Percentiles rank a stretch among this genome's conserved stretches.
These are phyloP conservation scores for Conus canariensis DNA, from an alignment of 2,888 invertebrate species.

Conservation along the genomic window DNA sequence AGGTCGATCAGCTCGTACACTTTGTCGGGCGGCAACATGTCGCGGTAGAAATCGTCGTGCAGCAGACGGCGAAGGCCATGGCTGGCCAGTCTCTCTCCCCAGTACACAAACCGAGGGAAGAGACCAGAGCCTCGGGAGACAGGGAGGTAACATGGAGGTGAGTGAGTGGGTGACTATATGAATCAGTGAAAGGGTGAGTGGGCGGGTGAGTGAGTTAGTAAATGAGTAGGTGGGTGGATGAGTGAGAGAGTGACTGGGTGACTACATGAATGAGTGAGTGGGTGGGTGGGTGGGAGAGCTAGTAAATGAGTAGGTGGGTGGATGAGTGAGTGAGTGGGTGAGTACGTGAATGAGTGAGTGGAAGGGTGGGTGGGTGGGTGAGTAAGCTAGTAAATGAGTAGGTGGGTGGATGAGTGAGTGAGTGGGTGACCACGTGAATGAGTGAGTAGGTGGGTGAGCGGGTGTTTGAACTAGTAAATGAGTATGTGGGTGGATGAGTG, in stretches of 20 bases:
- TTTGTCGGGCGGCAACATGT: slow-evolving; percentile 50
- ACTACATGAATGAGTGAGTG: no score
- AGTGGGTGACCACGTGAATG: neutral
- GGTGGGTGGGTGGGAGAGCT: no score
- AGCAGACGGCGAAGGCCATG: slow-evolving; percentile 53
- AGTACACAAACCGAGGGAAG: slow-evolving; percentile 52
- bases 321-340: neutral
- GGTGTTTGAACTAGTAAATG: no score
- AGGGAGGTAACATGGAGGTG: no score
- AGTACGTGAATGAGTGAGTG: neutral
- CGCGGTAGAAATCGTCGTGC: slow-evolving; percentile 47
- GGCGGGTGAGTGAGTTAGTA: no score
- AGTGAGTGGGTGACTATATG: no score
- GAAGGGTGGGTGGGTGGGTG: slow-evolving; percentile 11
- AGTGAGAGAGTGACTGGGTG: no score
- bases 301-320: neutral
- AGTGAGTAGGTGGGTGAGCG: no score
- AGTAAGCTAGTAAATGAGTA: neutral
- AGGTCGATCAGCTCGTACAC: slow-evolving; percentile 54
- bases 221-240: no score
- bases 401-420: neutral
- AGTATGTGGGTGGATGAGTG: neutral
- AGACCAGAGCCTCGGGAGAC: no score
- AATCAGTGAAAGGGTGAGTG: no score
- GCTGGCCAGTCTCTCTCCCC: slow-evolving; percentile 53